Percentiles rank a stretch among this genome's conserved stretches.
Evolutionary conservation across 2,113 vertebrate species (phyloP).

Genomic region (Ophthalmolycus amberensis): DNA sequence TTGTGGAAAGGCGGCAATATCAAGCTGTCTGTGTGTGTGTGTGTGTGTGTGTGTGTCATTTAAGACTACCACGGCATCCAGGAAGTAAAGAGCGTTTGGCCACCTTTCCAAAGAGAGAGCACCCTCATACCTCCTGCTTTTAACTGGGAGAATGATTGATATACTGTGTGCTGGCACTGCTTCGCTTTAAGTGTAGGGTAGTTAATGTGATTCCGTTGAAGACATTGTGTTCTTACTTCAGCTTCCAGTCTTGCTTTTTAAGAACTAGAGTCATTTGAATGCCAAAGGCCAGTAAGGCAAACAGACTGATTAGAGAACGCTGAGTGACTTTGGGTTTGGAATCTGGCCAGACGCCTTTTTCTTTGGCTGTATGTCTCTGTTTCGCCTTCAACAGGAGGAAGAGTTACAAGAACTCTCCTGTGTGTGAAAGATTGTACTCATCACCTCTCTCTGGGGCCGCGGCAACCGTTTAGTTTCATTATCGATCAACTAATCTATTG

Average conservation of each 20-base stretch:
- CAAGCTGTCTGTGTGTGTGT: background rate
- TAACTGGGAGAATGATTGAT: constrained; percentile 12
- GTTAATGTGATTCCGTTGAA: constrained; percentile 11
- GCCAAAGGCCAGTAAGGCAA: constrained; percentile 28
- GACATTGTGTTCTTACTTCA: constrained; percentile 16
- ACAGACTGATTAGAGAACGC: constrained; percentile 6
- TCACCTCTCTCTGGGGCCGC: background rate
- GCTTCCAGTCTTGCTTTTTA: constrained; percentile 21
- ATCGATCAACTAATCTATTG: background rate
- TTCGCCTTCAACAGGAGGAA: background rate
- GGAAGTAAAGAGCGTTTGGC: constrained; percentile 25
- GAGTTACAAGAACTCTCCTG: background rate
- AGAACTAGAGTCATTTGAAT: constrained; percentile 15
- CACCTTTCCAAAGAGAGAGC: constrained; percentile 18
- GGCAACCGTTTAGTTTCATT: background rate
- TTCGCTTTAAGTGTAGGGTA: background rate
- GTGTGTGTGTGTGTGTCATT: background rate
- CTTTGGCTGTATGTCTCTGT: constrained; percentile 14
- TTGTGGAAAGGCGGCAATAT: background rate
- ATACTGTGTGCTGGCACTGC: background rate
- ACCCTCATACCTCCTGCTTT: constrained; percentile 9
- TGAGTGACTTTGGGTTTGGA: constrained; percentile 37
- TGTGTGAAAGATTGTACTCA: constrained; percentile 3
- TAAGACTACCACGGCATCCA: constrained; percentile 8
- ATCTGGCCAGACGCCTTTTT: constrained; percentile 8